phyloP scores from a whole-genome alignment of 1,140 invertebrate genomes.

The Drosophila leontia region DNA sequence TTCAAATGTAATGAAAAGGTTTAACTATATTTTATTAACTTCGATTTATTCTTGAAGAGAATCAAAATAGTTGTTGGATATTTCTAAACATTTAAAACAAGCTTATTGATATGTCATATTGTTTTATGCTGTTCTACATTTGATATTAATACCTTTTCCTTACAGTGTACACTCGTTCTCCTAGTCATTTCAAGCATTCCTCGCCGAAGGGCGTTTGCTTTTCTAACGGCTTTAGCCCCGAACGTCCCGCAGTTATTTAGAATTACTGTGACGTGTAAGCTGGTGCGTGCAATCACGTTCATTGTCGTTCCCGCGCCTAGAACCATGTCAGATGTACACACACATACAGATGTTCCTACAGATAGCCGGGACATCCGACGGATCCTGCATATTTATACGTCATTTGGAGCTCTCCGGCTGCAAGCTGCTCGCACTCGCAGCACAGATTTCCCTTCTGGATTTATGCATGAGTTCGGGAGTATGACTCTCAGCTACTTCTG shows the following conservation, averaged over 20 bases:
- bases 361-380: conserved; percentile 55
- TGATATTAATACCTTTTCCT: not conserved
- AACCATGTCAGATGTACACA: conserved; percentile 18
- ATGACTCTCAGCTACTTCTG: conserved; percentile 20
- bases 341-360: conserved; percentile 35
- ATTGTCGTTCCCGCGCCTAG: conserved; percentile 30
- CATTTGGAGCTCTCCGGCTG: conserved; percentile 43
- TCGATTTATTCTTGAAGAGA: not conserved
- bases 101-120: not conserved
- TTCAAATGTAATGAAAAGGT: not conserved
- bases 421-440: conserved; percentile 27
- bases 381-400: conserved; percentile 63
- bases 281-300: conserved; percentile 63
- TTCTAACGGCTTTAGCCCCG: conserved; percentile 43
- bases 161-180: not conserved
- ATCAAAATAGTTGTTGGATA: not conserved
- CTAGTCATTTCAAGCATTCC: conserved; percentile 26
- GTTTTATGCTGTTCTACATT: not conserved
- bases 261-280: conserved; percentile 48
- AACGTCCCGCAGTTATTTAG: conserved; percentile 62
- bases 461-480: conserved; percentile 55
- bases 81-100: not conserved
- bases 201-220: conserved; percentile 43
- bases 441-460: conserved; percentile 44
- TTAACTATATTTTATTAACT: not conserved